phyloP scores from a whole-genome alignment of 2,113 vertebrate genomes.

The Brachirus orientalis region DNA sequence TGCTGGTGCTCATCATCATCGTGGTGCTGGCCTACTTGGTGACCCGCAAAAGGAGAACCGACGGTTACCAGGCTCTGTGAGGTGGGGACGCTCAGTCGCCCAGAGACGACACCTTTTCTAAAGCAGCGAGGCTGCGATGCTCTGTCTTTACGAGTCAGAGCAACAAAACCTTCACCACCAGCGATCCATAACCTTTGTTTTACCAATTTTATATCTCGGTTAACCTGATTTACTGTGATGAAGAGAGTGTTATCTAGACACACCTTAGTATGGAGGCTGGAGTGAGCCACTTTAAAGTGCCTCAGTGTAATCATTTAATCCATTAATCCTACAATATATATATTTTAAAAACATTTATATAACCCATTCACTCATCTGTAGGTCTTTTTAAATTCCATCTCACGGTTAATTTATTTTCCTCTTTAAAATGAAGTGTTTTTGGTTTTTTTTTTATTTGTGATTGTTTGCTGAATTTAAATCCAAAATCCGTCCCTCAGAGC shows the following conservation, averaged over 20 bases:
- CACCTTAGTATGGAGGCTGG: background rate
- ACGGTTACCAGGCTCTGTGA: slow-evolving; percentile 86
- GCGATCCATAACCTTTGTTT: slow-evolving; percentile 2
- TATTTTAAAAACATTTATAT: background rate
- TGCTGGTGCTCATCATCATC: slow-evolving; percentile 82
- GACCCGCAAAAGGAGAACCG: slow-evolving; percentile 65
- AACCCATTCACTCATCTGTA: background rate
- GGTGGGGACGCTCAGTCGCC: background rate
- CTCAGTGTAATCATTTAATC: background rate
- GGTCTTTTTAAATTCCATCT: background rate
- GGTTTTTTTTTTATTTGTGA: background rate
- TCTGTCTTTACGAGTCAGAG: slow-evolving; percentile 5
- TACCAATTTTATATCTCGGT: background rate
- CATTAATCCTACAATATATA: too few relatives aligned
- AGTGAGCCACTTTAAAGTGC: background rate
- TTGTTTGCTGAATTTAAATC: too few relatives aligned
- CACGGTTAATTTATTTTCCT: background rate
- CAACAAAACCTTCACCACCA: slow-evolving; percentile 12
- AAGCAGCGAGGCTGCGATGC: slow-evolving; percentile 5
- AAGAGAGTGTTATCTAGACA: background rate
- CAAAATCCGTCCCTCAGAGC: background rate
- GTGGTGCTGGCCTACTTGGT: slow-evolving; percentile 83
- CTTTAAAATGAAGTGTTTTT: too few relatives aligned
- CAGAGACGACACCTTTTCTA: background rate
- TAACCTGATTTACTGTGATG: too few relatives aligned